Evolutionary conservation across 2,113 vertebrate species (phyloP), one percentile per base, ranked within the genome.

Genomic region (Acanthochromis polyacanthus): DNA sequence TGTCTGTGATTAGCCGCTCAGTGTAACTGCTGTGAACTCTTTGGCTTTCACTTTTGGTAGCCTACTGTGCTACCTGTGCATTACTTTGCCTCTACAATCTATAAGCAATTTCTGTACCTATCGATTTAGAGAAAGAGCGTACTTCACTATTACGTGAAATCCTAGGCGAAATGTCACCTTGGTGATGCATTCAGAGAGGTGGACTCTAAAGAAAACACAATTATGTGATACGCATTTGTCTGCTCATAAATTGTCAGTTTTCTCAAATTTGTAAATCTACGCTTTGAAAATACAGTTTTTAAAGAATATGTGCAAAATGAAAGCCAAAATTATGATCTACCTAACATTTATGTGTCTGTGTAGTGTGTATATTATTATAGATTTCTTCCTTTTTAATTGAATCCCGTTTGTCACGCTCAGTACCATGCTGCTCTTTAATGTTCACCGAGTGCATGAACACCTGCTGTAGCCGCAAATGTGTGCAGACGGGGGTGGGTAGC

Each of bases 1-100:
- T 71, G 23, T 63, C 52, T 78, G 5, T 85, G 82, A 88, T 85
- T 85, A 85, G 67, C 84, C 78, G 59, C 72, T 81, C 43, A 10
- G 20, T 68, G 25, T 32, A 20, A 48, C 38, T 58, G 69, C 65
- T n/a, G 38, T 58, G 65, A 81, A 66, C 46, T 66, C 57, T 11
- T 28, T 25, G 10, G 28, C 48, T 81, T 25, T 15, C 28, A 28
- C 36, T 75, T 23, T 2, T 45, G 48, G 32, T 81, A 36, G 65
- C 40, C 25, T 36, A 15, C 11, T 52, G 20, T 38, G 73, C 60
- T 86, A 62, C 48, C 57, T 50, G 55, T 74, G 50, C 66, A 77
- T 75, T 63, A 69, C 30, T 65, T 55, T 71, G 19, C 55, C 52
- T 70, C 6, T 4, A 52, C 28, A 85, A 72, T 82, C 70, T 78